Conservation (phyloP, 2,888 invertebrate genomes). For the Leucozona laternaria region DNA sequence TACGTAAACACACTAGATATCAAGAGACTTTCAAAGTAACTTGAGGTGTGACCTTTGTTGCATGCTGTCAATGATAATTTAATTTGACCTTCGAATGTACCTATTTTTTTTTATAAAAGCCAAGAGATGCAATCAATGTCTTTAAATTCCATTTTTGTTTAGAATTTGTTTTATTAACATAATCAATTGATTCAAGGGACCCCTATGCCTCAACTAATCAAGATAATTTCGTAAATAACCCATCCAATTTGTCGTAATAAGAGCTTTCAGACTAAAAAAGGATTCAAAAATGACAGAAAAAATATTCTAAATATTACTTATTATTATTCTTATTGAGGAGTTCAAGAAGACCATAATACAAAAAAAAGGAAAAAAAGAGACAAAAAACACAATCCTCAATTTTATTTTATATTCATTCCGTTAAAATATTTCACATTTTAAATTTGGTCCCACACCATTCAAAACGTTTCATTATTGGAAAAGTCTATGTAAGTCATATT, state of each 20-base stretch:
- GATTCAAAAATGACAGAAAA: not conserved
- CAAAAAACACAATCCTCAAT: not conserved
- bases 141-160: no score
- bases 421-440: not conserved
- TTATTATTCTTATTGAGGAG: slow-evolving; percentile 10
- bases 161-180: no score
- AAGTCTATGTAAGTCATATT: not conserved
- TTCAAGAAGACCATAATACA: not conserved
- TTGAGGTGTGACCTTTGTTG: no score
- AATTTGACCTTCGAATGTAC: no score
- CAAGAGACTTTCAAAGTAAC: no score
- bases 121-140: no score
- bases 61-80: no score
- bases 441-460: not conserved
- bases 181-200: no score
- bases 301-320: not conserved
- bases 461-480: not conserved
- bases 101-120: no score
- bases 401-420: not conserved
- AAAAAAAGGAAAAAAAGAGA: not conserved
- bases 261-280: not conserved
- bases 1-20: no score
- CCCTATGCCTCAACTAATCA: not conserved
- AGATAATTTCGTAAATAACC: slow-evolving; percentile 18
- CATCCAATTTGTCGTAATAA: slow-evolving; percentile 5